Conservation (phyloP, 2,113 vertebrate genomes). For the Spheniscus mendiculus region DNA sequence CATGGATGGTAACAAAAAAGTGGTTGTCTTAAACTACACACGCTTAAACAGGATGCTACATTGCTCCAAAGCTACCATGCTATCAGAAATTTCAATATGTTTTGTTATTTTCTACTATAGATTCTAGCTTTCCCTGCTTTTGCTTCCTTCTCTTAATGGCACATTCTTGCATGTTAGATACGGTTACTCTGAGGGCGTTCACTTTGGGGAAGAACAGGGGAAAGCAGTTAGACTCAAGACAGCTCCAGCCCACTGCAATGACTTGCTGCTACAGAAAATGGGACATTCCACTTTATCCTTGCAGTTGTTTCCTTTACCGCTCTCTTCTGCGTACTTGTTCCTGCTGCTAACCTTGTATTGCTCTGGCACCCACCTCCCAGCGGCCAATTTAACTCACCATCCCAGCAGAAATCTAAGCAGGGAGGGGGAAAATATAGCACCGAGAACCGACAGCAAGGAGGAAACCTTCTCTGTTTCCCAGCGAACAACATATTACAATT, state of each 20-base stretch:
- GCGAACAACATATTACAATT: background rate
- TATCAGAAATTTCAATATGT: background rate
- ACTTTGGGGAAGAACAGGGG: background rate
- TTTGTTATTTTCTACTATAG: background rate
- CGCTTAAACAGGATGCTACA: background rate
- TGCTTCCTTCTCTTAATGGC: background rate
- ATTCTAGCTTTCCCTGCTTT: background rate
- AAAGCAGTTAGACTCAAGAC: background rate
- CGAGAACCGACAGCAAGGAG: rapidly evolving
- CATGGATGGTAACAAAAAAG: background rate
- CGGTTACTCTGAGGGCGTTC: background rate
- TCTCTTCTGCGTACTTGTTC: background rate
- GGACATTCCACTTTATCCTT: background rate
- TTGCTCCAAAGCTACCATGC: background rate
- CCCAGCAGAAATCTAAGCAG: background rate
- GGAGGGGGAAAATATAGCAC: background rate
- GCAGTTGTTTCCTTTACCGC: background rate
- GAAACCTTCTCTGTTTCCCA: background rate
- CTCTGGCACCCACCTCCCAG: background rate
- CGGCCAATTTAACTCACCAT: background rate
- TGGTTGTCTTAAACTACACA: background rate
- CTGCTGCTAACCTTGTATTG: background rate
- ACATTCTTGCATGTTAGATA: background rate
- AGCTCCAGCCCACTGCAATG: background rate
- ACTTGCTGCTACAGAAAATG: background rate